Percentiles rank a stretch among this genome's conserved stretches.
Evolutionary conservation across 2,113 vertebrate genomes (phyloP).

Genomic region (Toxotes jaculatrix): DNA sequence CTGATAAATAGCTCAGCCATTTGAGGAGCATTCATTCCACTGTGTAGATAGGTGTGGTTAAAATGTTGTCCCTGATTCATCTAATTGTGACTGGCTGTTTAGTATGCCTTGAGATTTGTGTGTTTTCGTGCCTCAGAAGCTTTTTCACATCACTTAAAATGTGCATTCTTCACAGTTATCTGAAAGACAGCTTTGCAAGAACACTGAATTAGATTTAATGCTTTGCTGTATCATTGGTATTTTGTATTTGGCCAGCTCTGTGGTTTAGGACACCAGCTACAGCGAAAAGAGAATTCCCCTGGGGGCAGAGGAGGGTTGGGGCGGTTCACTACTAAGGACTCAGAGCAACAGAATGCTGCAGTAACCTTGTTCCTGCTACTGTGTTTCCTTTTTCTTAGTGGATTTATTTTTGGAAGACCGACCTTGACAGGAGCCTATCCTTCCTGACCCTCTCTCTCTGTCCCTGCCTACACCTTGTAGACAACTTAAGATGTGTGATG

Average conservation of each 20-base stretch:
- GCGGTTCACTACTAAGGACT: slow-evolving; percentile 12
- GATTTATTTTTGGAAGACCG: slow-evolving; percentile 75
- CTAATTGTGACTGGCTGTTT: slow-evolving; percentile 1
- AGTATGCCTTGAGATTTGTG: slow-evolving; percentile 5
- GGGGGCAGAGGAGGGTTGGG: slow-evolving; percentile 12
- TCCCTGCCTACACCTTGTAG: slow-evolving; percentile 31
- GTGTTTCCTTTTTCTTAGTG: slow-evolving; percentile 46
- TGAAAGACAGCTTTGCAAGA: slow-evolving; percentile 62
- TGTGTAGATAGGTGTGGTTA: slow-evolving; percentile 36
- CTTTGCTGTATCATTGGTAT: slow-evolving; percentile 64
- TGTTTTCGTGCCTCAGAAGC: slow-evolving; percentile 10
- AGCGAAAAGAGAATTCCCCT: slow-evolving; percentile 37
- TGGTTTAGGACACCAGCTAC: slow-evolving; percentile 23
- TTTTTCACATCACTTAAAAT: slow-evolving; percentile 49
- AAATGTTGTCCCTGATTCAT: slow-evolving; percentile 12
- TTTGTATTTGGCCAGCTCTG: slow-evolving; percentile 49
- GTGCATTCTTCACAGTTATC: slow-evolving; percentile 17
- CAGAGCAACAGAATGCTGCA: slow-evolving; percentile 31
- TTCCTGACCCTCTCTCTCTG: slow-evolving; percentile 56
- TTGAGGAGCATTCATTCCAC: slow-evolving; percentile 1
- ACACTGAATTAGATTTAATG: slow-evolving; percentile 63
- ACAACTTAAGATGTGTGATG: slow-evolving; percentile 9
- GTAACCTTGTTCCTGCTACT: slow-evolving; percentile 51
- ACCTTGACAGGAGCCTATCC: slow-evolving; percentile 58
- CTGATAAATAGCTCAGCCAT: slow-evolving; percentile 7